Percentiles rank a stretch among this genome's conserved stretches.
Conservation (phyloP, 2,797 vertebrate species). For the Leptoclinus maculatus region DNA sequence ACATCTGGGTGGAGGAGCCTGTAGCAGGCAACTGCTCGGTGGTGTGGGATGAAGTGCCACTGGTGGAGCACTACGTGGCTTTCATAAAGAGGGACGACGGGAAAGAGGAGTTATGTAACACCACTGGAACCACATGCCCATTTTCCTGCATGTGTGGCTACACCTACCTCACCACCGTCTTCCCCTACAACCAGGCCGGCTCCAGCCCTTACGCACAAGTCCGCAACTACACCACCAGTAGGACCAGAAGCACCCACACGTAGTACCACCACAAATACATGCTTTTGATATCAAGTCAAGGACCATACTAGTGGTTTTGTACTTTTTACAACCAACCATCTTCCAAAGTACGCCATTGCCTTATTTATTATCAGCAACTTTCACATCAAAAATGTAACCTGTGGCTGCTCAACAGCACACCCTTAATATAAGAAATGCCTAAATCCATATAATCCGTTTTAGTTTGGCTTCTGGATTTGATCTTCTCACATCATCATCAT, state of each 20-base stretch:
- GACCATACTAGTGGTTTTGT: neutral
- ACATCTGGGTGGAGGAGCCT: conserved; percentile 84
- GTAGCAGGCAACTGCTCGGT: conserved; percentile 85
- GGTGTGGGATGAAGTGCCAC: conserved; percentile 82
- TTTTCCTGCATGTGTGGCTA: conserved; percentile 91
- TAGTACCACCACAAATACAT: neutral
- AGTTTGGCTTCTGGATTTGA: neutral
- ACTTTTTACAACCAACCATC: neutral
- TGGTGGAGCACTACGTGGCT: conserved; percentile 88
- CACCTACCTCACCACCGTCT: conserved; percentile 91
- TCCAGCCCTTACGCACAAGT: conserved; percentile 86
- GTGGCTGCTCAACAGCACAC: neutral
- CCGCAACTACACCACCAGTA: conserved; percentile 93
- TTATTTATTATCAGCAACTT: neutral
- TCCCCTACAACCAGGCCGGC: conserved; percentile 91
- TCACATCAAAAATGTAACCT: neutral
- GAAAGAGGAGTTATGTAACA: conserved; percentile 89
- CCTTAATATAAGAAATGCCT: neutral
- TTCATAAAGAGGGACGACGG: conserved; percentile 94
- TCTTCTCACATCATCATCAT: neutral
- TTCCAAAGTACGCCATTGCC: neutral
- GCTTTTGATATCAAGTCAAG: neutral
- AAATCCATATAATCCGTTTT: neutral
- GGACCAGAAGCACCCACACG: conserved; percentile 35
- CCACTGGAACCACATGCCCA: conserved; percentile 84